Evolutionary conservation across 2,113 vertebrate genomes (phyloP).

Genomic region (Enhydra lutris): DNA sequence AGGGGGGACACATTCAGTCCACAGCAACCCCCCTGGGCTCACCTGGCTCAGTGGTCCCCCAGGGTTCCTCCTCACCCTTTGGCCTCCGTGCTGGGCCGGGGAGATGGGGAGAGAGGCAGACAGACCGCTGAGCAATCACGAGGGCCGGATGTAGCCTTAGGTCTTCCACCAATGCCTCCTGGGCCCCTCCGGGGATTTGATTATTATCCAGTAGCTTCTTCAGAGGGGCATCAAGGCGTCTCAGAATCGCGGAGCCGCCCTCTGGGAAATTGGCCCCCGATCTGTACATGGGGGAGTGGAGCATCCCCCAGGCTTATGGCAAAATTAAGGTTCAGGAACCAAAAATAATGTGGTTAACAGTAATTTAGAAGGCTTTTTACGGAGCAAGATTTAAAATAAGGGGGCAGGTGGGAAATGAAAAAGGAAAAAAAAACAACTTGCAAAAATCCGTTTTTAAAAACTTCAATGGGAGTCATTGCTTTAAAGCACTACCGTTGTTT

Average conservation of each 20-base stretch:
- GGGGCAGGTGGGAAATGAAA: neutral
- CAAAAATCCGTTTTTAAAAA: constrained; percentile 12
- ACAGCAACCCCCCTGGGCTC: neutral
- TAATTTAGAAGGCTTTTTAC: neutral
- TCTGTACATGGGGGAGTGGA: neutral
- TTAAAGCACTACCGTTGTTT: neutral
- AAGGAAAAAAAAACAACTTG: neutral
- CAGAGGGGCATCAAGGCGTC: neutral
- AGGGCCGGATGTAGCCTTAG: rapidly evolving
- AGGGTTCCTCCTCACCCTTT: neutral
- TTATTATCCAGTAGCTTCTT: neutral
- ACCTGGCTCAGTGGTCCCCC: neutral
- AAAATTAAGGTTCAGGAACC: neutral
- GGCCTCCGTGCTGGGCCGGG: neutral
- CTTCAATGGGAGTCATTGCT: neutral
- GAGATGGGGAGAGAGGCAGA: neutral
- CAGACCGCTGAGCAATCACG: rapidly evolving
- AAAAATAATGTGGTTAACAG: neutral
- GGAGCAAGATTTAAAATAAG: neutral
- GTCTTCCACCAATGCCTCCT: neutral
- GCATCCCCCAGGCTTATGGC: neutral
- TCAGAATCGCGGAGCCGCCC: neutral
- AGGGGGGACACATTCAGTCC: neutral
- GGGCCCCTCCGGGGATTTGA: neutral
- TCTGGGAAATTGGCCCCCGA: neutral